Evolutionary conservation across 1,140 invertebrate genomes (phyloP), one percentile per base, ranked within the genome.

Genomic region (Brachionus plicatilis): DNA sequence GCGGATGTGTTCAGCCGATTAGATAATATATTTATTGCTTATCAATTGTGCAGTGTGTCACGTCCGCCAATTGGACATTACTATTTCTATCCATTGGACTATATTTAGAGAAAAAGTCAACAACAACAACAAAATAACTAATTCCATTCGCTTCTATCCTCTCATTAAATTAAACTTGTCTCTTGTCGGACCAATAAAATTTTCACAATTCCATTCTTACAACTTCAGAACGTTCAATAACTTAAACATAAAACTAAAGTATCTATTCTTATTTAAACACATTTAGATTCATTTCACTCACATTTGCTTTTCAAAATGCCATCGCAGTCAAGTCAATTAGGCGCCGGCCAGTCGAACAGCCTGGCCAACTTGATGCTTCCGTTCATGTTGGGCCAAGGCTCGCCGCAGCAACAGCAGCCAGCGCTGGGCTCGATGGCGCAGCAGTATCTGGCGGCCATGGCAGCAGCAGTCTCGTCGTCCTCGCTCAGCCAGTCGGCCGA

Each of bases 391-490:
- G 37, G 3, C 6, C 68, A 72, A 53, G 20, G 17, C 43, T 20
- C 43, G 8, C 41, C 53, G 27, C 72, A 50, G 1, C 72, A 37
- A 14, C 72, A 24, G 37, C 45, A 24, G 41, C 41, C 45, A 24
- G 17, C 33, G 2, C 24, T 20, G 72, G 43, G 53, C 53, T 17
- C 53, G 8, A 60, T 60, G 43, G 72, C 72, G 17, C 72, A 76
- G 27, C 41, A 76, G 27, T 76, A 76, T 47, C 11, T 76, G 43
- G 72, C 72, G 11, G 72, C 72, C 41, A 76, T 76, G 41, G 72
- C 72, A 2, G 45, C 45, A 2, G 45, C 45, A 7, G 45, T 47
- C 45, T 47, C 45, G 2, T 47, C 45, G 1, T 29, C 72, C 14
- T n/a, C 37, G 14, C 3, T 70, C 14, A n/a, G 2, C 33, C 66